Conservation (phyloP, 2,113 vertebrate species). For the Siniperca chuatsi region DNA sequence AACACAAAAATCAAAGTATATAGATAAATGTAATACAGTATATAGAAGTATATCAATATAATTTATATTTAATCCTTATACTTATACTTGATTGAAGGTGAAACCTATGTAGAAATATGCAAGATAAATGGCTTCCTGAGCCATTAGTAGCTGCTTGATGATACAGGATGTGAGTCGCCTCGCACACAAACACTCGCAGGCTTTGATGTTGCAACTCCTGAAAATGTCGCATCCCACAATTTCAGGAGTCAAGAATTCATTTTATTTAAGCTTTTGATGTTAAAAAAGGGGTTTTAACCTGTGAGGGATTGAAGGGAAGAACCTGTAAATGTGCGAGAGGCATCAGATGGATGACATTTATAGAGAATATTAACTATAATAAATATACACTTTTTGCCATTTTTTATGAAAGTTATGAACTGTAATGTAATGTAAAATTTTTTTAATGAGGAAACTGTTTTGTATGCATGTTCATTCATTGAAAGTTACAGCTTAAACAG, state of each 20-base stretch:
- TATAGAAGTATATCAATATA: conserved; percentile 33
- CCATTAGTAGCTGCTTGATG: conserved; percentile 23
- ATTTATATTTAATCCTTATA: conserved; percentile 52
- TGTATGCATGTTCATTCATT: conserved; percentile 57
- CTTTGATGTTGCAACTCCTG: conserved; percentile 2
- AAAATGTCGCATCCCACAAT: not conserved
- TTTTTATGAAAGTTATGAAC: conserved; percentile 49
- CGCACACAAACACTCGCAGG: not conserved
- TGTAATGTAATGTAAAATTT: conserved; percentile 43
- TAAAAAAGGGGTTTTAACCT: not conserved
- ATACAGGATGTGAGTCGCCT: not conserved
- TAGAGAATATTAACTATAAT: conserved; percentile 47
- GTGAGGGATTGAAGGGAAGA: not conserved
- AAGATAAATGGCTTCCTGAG: conserved; percentile 22
- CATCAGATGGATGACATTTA: conserved; percentile 26
- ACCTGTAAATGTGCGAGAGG: conserved; percentile 6
- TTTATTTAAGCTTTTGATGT: not conserved
- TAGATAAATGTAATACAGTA: conserved; percentile 49
- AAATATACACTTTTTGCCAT: conserved; percentile 44
- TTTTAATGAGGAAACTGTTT: conserved; percentile 56
- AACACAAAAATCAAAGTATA: not conserved
- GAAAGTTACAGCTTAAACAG: not conserved
- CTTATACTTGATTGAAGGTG: conserved; percentile 23
- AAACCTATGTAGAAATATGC: conserved; percentile 58
- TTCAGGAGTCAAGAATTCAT: not conserved